Conservation (phyloP, 2,113 vertebrate species). For the Camarhynchus parvulus region DNA sequence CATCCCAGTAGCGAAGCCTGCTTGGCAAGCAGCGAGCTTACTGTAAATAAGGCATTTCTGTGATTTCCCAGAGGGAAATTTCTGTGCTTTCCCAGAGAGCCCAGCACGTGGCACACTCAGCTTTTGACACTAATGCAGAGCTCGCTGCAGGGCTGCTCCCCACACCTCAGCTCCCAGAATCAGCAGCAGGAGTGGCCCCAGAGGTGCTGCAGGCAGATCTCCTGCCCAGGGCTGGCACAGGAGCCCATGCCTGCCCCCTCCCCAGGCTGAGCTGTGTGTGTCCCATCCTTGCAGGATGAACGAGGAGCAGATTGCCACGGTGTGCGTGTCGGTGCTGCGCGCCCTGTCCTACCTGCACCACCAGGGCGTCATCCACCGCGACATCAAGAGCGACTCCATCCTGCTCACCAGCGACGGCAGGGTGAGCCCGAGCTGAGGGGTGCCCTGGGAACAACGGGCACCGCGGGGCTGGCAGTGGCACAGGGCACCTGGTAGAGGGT, state of each 20-base stretch:
- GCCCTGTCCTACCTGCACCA: conserved; percentile 96
- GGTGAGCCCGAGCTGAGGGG: conserved; percentile 66
- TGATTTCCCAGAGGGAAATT: background rate
- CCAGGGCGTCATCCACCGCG: conserved; percentile 97
- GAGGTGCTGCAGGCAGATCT: background rate
- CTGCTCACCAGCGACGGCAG: conserved; percentile 95
- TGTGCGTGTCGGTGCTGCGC: conserved; percentile 93
- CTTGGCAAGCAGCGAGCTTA: background rate
- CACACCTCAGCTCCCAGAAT: background rate
- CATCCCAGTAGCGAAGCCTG: background rate
- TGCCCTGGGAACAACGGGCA: too few species aligned
- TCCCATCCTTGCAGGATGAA: conserved; percentile 87
- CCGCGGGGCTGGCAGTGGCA: too few species aligned
- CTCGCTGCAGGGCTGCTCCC: background rate
- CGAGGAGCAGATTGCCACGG: conserved; percentile 97
- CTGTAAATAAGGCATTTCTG: background rate
- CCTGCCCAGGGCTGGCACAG: rapidly evolving
- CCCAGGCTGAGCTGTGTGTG: background rate
- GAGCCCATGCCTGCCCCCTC: rapidly evolving
- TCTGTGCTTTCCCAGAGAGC: background rate
- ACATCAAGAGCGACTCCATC: conserved; percentile 99
- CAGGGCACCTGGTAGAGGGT: background rate
- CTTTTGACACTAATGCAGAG: background rate
- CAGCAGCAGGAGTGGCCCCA: rapidly evolving
- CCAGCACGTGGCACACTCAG: background rate